Base-by-base conservation (phyloP, 2,888 invertebrate genomes). In the Neria commutata region DNA sequence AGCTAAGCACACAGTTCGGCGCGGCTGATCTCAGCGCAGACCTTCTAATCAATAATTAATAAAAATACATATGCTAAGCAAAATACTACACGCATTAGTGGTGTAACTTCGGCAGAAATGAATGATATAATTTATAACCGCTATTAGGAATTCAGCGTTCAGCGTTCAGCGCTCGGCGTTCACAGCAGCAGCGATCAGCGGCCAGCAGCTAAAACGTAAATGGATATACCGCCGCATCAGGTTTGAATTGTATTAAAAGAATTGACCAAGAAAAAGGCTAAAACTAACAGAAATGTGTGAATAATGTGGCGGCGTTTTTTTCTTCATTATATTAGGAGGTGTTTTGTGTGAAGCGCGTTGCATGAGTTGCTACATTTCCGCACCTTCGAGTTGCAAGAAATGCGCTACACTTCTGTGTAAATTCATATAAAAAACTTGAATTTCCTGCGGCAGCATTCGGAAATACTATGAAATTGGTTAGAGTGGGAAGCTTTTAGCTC, bases 281-380 rank as follows among this genome's bases (percentile, higher is more conserved):
- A 53, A 21, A 19, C 42, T 42, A 4, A 21, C n/a, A 46, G 25
- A 52, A 63, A 63, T 57, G 67, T 65, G 65, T 67, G 67, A 67
- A 67, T 65, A 67, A 65, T 67, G 62, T 67, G 62, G 61, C 62
- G 63, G 63, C 60, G 58, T 60, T 64, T 64, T 61, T 58, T 59
- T 61, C 54, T 58, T 33, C 11, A n/a, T 37, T 6, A 37, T 5
- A 6, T 37, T 4, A 8, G 11, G n/a, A n/a, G 17, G 6, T 55
- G 50, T 52, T 47, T 8, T 24, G n/a, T 56, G 49, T 48, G 29
- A 40, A 5, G n/a, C 24, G 19, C 24, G 4, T 25, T 40, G 40
- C 50, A 21, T 56, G 26, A 26, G 55, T 53, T 37, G 34, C 25
- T 16, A 53, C 53, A 53, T 48, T 25, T 55, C 55, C 33, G 23